Base-by-base conservation (phyloP, 2,113 vertebrate genomes). In the Spermophilus dauricus region DNA sequence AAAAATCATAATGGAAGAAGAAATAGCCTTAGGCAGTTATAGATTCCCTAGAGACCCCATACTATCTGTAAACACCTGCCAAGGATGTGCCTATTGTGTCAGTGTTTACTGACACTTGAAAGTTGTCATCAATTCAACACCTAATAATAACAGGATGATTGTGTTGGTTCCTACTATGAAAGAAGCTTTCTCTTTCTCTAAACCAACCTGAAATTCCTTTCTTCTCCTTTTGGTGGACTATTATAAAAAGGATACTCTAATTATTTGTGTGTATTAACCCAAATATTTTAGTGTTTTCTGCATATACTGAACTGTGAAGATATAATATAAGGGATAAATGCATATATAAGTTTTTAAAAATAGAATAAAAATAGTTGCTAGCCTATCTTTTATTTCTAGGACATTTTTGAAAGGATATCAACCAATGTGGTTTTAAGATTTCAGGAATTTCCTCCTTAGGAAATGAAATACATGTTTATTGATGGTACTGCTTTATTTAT, bases 1-100 rank as follows among this genome's bases (percentile, higher is more conserved):
- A 77, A 94, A 95, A 94, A 65, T 78, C 67, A 53, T 94, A 80
- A 96, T 93, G 75, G 86, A 87, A 94, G 80, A 95, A 96, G 51
- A 61, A 83, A 92, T 56, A 97, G 89, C 89, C 13, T 61, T 86
- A 61, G 78, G 96, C 17, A 45, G 75, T 76, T 72, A 56, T 5
- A 18, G 30, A n/a, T n/a, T 89, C 89, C 58, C 63, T 34, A 16
- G 82, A 86, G 88, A 89, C 7, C 9, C 3, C 16, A 39, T 11
- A 76, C 17, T 63, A 56, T 26, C 85, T 88, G 11, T 65, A 75
- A 97, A 96, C 28, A 86, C 53, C 56, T 28, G 13, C 80, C 30
- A 83, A 10, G 22, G 16, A 34, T n/a, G 5, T 4, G 67, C n/a
- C 51, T 92, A 83, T 75, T 51, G 17, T 76, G 84, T 76, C 65